Evolutionary conservation across 2,797 vertebrate species (phyloP).

Genomic region (Sphenodon punctatus): DNA sequence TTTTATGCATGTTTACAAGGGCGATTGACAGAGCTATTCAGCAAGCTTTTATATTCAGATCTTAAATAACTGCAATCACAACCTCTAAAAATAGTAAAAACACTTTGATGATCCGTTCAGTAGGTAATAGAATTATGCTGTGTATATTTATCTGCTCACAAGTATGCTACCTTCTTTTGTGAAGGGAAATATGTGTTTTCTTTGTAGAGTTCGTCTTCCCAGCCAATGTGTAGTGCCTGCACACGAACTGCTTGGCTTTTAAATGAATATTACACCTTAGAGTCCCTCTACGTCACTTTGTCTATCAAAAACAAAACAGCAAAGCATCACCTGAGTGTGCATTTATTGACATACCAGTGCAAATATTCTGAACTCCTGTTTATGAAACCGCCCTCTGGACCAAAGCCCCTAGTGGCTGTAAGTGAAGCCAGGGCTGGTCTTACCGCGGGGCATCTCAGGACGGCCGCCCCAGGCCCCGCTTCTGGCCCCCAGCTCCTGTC

Average conservation of each 20-base stretch:
- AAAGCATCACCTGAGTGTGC: not conserved
- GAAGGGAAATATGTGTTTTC: not conserved
- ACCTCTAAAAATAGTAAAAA: not conserved
- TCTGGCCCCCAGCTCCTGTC: no score
- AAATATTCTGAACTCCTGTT: not conserved
- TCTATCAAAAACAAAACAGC: not conserved
- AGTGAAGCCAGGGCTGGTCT: not conserved
- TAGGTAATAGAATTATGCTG: not conserved
- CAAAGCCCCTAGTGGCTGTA: not conserved
- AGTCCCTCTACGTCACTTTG: not conserved
- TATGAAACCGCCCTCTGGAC: slow-evolving; percentile 7
- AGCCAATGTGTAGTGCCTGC: slow-evolving; percentile 10
- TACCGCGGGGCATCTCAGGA: no score
- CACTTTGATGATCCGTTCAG: not conserved
- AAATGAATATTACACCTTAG: not conserved
- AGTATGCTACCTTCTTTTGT: slow-evolving; percentile 11
- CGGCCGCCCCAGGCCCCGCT: no score
- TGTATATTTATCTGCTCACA: slow-evolving; percentile 14
- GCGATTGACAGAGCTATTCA: not conserved
- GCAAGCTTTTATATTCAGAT: not conserved
- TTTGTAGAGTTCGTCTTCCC: slow-evolving; percentile 27
- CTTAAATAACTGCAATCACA: not conserved
- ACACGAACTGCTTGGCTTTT: slow-evolving; percentile 14
- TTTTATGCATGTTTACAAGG: no score
- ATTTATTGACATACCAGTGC: not conserved